These are phyloP conservation scores for Naso thynnoides DNA, from an alignment of 2,797 vertebrate species.

Conservation along the genomic window DNA sequence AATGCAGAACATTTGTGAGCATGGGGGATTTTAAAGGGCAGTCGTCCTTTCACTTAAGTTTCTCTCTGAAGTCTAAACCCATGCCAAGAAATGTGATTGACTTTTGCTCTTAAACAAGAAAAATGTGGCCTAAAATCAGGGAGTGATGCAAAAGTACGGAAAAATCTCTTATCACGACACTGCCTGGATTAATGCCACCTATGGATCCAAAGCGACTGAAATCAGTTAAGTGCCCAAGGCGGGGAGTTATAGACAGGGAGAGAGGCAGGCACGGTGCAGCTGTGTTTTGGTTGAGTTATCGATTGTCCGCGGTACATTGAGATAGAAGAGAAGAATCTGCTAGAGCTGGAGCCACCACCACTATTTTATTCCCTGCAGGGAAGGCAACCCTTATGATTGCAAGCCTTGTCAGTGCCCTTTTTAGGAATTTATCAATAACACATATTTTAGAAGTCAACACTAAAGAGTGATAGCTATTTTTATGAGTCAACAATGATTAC, in stretches of 20 bases:
- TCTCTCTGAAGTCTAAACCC: conserved; percentile 4
- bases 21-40: conserved; percentile 27
- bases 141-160: background rate
- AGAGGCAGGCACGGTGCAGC: background rate
- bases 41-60: conserved; percentile 27
- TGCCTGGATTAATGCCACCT: conserved; percentile 21
- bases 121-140: conserved; percentile 1
- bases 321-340: conserved; percentile 19
- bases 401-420: conserved; percentile 21
- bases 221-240: conserved; percentile 7
- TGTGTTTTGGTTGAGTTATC: conserved; percentile 30
- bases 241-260: background rate
- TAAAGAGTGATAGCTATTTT: conserved; percentile 14
- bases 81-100: conserved; percentile 36
- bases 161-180: background rate
- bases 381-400: conserved; percentile 10
- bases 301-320: background rate
- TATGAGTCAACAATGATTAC: conserved; percentile 1
- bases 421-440: conserved; percentile 52
- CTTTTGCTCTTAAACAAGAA: conserved; percentile 19
- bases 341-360: background rate
- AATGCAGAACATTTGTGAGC: conserved; percentile 52
- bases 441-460: conserved; percentile 21
- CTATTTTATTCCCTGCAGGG: conserved; percentile 28
- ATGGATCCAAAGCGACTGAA: conserved; percentile 7